A percentile compares a stretch with the other conserved stretches of the same genome.
Evolutionary conservation across 1,140 invertebrate species (phyloP).

Genomic region (Andrena cerasifolii): DNA sequence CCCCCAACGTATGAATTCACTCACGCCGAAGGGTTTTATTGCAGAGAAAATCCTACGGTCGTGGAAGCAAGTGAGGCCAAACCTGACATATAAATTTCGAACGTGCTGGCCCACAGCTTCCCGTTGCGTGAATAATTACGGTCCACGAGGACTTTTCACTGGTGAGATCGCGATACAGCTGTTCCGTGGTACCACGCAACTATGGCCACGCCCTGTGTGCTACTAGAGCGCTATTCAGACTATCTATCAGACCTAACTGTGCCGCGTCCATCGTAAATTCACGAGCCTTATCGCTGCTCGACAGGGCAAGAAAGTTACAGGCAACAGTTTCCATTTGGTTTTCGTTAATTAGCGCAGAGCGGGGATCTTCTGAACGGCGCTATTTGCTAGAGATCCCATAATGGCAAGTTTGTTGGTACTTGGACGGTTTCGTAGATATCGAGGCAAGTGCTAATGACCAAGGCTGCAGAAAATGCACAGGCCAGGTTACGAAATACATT

Average conservation of each 20-base stretch:
- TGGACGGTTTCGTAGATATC: background rate
- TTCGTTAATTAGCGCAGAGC: background rate
- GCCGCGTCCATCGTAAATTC: background rate
- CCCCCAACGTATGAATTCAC: background rate
- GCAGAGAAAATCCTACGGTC: background rate
- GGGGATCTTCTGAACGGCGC: too few relatives aligned
- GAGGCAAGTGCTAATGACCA: background rate
- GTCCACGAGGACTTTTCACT: slow-evolving; percentile 1
- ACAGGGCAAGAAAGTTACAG: background rate
- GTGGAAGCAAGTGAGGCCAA: too few relatives aligned
- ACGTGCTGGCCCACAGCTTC: background rate
- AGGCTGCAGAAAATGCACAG: background rate
- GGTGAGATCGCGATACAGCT: slow-evolving; percentile 6
- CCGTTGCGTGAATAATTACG: slow-evolving; percentile 19
- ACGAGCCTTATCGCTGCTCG: background rate
- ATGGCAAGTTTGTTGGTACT: too few relatives aligned
- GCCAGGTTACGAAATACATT: slow-evolving; percentile 26
- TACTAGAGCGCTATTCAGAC: slow-evolving; percentile 20
- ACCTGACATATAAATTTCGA: too few relatives aligned
- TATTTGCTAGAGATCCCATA: too few relatives aligned
- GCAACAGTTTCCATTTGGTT: background rate
- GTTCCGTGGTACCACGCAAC: slow-evolving; percentile 3
- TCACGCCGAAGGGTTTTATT: too few relatives aligned
- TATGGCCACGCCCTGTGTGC: slow-evolving; percentile 52
- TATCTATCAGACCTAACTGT: slow-evolving; percentile 18